Percentiles rank a stretch among this genome's conserved stretches.
These are phyloP conservation scores for Caenorhabditis sp. DNA, from an alignment of 2,888 invertebrate species.

Conservation along the genomic window DNA sequence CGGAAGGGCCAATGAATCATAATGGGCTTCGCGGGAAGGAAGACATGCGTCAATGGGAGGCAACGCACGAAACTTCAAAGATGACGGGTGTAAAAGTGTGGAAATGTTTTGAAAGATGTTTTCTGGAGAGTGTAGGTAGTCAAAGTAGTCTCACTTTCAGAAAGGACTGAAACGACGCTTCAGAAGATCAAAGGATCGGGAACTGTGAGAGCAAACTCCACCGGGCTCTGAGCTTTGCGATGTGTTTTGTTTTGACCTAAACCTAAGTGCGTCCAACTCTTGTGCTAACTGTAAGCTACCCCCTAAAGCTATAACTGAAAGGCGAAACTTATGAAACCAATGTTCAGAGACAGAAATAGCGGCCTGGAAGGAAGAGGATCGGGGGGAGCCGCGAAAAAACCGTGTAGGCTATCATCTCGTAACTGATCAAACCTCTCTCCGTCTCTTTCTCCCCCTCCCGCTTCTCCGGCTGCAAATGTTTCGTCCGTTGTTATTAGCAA, in stretches of 20 bases:
- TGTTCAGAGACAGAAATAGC: slow-evolving; percentile 31
- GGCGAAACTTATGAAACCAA: not conserved
- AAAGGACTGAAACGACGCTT: not conserved
- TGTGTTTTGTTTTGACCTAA: too few relatives aligned
- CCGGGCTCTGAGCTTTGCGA: too few relatives aligned
- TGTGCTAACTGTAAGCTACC: too few relatives aligned
- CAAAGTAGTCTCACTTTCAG: not conserved
- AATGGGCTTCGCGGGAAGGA: slow-evolving; percentile 34
- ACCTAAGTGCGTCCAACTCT: too few relatives aligned
- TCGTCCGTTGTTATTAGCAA: slow-evolving; percentile 25
- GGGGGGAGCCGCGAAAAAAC: slow-evolving; percentile 38
- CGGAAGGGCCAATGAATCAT: slow-evolving; percentile 29
- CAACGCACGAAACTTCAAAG: slow-evolving; percentile 35
- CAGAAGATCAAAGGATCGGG: too few relatives aligned
- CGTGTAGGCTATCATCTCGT: slow-evolving; percentile 49
- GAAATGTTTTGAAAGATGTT: slow-evolving; percentile 45
- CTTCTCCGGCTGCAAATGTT: slow-evolving; percentile 36
- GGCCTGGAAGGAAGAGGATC: not conserved
- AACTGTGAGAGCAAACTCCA: too few relatives aligned
- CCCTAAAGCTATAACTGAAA: not conserved
- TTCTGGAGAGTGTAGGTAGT: slow-evolving; percentile 15
- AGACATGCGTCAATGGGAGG: slow-evolving; percentile 38
- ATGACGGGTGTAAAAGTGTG: slow-evolving; percentile 51
- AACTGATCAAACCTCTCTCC: slow-evolving; percentile 49
- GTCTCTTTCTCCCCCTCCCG: slow-evolving; percentile 4